phyloP scores from a whole-genome alignment of 2,797 vertebrate genomes.

The Chromobotia macracanthus region DNA sequence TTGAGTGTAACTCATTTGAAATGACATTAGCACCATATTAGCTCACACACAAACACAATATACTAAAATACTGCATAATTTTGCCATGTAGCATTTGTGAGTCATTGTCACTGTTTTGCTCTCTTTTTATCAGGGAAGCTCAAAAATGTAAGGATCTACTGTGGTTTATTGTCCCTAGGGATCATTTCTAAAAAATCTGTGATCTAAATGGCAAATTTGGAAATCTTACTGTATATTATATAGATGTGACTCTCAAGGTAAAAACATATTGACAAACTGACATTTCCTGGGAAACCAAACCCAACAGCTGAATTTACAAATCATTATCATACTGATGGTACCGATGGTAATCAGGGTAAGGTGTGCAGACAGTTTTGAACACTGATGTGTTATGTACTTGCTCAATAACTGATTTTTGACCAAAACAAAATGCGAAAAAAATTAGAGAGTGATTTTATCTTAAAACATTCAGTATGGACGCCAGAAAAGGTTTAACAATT shows the following conservation, averaged over 20 bases:
- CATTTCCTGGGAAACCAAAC: too few relatives aligned
- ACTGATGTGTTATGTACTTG: too few relatives aligned
- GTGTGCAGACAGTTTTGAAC: too few relatives aligned
- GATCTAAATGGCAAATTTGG: neutral
- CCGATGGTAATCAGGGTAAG: too few relatives aligned
- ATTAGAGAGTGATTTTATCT: neutral
- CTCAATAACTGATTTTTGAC: too few relatives aligned
- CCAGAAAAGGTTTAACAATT: too few relatives aligned
- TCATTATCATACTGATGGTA: too few relatives aligned
- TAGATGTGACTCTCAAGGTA: neutral
- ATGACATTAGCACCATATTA: neutral
- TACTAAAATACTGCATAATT: conserved; percentile 1
- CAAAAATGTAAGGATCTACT: neutral
- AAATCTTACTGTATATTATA: too few relatives aligned
- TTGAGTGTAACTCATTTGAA: neutral
- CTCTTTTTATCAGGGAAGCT: neutral
- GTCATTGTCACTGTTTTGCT: neutral
- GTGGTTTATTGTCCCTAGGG: neutral
- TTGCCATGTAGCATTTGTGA: conserved; percentile 23
- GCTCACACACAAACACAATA: neutral
- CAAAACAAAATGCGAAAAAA: too few relatives aligned
- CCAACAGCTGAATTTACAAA: too few relatives aligned
- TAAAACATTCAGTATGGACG: neutral
- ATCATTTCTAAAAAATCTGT: neutral
- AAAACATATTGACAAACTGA: too few relatives aligned